Evolutionary conservation across 92 coral and sea anemone genomes (phyloP), one percentile per base, ranked within the genome.

Genomic region (Epizoanthus scotinus): DNA sequence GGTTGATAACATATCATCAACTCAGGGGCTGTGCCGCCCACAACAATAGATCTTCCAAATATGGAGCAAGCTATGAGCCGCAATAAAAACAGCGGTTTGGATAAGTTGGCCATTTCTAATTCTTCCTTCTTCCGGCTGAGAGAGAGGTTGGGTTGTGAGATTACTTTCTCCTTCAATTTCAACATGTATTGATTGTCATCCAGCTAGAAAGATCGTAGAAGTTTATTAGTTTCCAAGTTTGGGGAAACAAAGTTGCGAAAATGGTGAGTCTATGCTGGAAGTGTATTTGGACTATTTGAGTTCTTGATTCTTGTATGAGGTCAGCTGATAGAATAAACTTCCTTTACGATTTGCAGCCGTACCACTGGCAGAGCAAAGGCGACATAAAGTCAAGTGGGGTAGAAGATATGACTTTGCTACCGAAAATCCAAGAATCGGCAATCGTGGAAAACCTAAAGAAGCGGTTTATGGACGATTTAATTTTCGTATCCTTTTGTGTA

Each of bases 351-450:
- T 71, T 49, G 1, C 84, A 92, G 97, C 97, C 97, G 67, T 95
- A 96, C 79, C 99, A 96, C 67, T 96, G 99, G 99, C 99, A 96
- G 84, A 96, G 99, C 81, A 96, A 96, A 44, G 98, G 99, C 66
- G 89, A 88, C 90, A 92, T 94, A 24, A 96, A 96, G 66, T 92
- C 99, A 47, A 96, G 99, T 78, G 99, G 99, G 2, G 99, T 96
- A 27, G 99, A 96, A 80, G 99, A 96, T 59, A 96, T 96, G 99
- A 97, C 94, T 36, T 93, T 96, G 26, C 78, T 96, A 68, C 98
- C 99, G 29, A 96, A 96, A 83, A 96, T 96, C 67, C 99, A 96
- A 75, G 99, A 96, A 70, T 86, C 98, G 52, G 94, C 99, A 19
- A 93, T 96, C 66, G 99, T 96, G 72, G 99, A 96, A 61, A 96